These are phyloP conservation scores for Pasiphila rectangulata DNA, from an alignment of 2,888 invertebrate genomes.

Conservation along the genomic window DNA sequence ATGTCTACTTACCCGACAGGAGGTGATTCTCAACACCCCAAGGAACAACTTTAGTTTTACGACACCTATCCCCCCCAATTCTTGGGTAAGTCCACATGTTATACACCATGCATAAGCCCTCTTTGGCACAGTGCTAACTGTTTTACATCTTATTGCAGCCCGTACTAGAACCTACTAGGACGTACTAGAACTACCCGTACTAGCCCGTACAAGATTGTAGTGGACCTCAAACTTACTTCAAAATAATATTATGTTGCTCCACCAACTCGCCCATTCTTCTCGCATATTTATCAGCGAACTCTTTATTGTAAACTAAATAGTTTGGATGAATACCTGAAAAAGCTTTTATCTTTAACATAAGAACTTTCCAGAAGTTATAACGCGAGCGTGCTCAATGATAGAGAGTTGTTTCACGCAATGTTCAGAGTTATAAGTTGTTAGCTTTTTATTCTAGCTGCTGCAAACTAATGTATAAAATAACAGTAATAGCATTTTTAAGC, in stretches of 20 bases:
- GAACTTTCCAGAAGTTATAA: conserved; percentile 13
- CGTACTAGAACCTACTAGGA: no score
- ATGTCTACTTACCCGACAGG: no score
- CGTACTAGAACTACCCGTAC: no score
- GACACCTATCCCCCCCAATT: no score
- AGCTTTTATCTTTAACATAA: conserved; percentile 21
- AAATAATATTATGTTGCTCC: conserved; percentile 58
- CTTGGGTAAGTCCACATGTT: no score
- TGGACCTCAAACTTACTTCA: conserved; percentile 62
- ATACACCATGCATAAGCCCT: no score
- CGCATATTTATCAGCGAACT: conserved; percentile 46
- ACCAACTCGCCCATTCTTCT: conserved; percentile 53
- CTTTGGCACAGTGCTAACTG: no score
- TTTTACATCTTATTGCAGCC: no score
- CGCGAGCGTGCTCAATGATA: conserved; percentile 16
- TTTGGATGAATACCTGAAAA: conserved; percentile 43
- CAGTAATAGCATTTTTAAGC: no score
- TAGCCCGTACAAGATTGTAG: no score
- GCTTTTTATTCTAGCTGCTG: neutral
- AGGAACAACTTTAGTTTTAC: no score
- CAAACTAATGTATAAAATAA: neutral
- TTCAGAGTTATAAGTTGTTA: neutral
- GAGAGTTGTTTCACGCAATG: conserved; percentile 8
- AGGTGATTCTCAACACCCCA: no score
- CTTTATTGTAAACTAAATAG: conserved; percentile 40